Evolutionary conservation across 2,113 vertebrate genomes (phyloP), one percentile per base, ranked within the genome.

Genomic region (Phainopepla nitens): DNA sequence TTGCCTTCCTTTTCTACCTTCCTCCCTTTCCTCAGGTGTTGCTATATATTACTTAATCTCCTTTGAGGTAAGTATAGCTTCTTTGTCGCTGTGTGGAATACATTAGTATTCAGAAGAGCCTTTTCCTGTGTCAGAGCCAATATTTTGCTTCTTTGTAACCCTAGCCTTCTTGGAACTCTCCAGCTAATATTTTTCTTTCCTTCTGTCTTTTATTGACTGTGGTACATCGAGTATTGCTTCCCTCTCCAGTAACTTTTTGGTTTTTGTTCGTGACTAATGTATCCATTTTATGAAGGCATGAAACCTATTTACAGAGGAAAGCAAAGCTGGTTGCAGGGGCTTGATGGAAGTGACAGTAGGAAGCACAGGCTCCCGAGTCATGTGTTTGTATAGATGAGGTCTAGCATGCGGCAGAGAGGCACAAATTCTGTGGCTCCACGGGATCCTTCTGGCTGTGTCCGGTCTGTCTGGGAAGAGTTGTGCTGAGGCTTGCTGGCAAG

Each of bases 61-160:
- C 86, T 97, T 87, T 84, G 62, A 91, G 83, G 77, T 79, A 60
- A 90, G 28, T 61, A 24, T 68, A 77, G 75, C 60, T 93, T 64
- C 69, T 96, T 70, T 93, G 93, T 93, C 60, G 14, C 53, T 76
- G 12, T 36, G 41, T 77, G 44, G 79, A 88, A 19, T 41, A n/a
- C 49, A 91, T 92, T 91, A 89, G 73, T 96, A 96, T 96, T 96
- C 94, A 95, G 89, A 69, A 89, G 84, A 70, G 69, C 44, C 75
- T 90, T 95, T 71, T 82, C 71, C 54, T 70, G 41, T 96, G 89
- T 95, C 77, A 86, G 75, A 95, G 50, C n/a, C 86, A 95, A 50
- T 96, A 95, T 94, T 95, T 85, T 86, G 41, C 70, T 93, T 78
- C 90, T 96, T 90, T 89, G 77, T 96, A 94, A 95, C 44, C 42